Evolutionary conservation across 2,797 vertebrate species (phyloP), one percentile per base, ranked within the genome.

Genomic region (Gymnocypris eckloni): DNA sequence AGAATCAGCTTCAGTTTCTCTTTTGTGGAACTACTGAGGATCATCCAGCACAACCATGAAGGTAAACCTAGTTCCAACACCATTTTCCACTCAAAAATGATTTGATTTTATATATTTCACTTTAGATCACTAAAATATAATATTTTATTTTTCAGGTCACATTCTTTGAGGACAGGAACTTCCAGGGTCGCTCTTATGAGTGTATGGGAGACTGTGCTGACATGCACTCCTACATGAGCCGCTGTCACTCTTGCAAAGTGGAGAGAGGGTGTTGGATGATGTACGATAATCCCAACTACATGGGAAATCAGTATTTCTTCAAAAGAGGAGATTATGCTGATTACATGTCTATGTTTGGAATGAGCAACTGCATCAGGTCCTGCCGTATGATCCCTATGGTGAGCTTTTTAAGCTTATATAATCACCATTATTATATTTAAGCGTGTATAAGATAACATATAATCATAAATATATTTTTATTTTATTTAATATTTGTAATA

Each of bases 131-230:
- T 54, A 61, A 59, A 39, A 2, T 56, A 56, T 50, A 3, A 76
- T 22, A 76, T 20, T 2, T 64, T 1, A 66, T 4, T 66, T 66
- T 81, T 66, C 90, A 97, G 94, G 94, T 95, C 61, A 92, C 90
- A 6, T 81, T 81, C 43, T 81, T 50, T 1, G 79, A 81, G 28
- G 79, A 81, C 10, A 81, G 79, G 25, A 86, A 90, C 86, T 94
- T 94, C 81, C 85, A 88, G 89, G 89, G 91, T 69, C 89, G 88
- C 85, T 92, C 85, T 83, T 92, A 90, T 16, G 91, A 92, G 52
- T 91, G 86, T 59, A 90, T 52, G 69, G 90, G 87, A 0, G 78
- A 80, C 59, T 1, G 15, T 80, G 41, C 13, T 28, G 78, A 80
- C 9, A 28, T 80, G 0, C 52, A 72, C 25, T 25, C 87, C 66